phyloP scores from a whole-genome alignment of 2,888 invertebrate species.

The Chrysopilus asiliformis region DNA sequence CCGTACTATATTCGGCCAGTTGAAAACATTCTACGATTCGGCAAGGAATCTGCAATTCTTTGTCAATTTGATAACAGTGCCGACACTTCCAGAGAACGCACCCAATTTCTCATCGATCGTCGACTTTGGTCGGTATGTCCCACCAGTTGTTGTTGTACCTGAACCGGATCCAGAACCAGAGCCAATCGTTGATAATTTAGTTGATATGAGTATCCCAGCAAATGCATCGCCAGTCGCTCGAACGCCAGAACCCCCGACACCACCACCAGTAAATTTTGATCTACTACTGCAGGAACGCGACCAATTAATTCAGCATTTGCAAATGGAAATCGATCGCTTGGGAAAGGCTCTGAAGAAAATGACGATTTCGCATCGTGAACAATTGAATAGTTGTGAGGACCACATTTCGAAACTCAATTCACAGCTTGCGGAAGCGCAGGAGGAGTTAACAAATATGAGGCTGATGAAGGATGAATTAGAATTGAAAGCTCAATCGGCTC shows the following conservation, averaged over 20 bases:
- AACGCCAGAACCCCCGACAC: slow-evolving; percentile 34
- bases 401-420: slow-evolving; percentile 23
- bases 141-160: slow-evolving; percentile 81
- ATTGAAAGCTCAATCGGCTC: slow-evolving; percentile 28
- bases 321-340: slow-evolving; percentile 42
- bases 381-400: slow-evolving; percentile 20
- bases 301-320: slow-evolving; percentile 64
- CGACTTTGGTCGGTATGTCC: slow-evolving; percentile 84
- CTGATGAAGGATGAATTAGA: slow-evolving; percentile 30
- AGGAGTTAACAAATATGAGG: slow-evolving; percentile 25
- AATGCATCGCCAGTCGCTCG: slow-evolving; percentile 15
- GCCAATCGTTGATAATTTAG: slow-evolving; percentile 28
- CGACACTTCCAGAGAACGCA: slow-evolving; percentile 80
- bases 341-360: slow-evolving; percentile 15
- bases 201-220: slow-evolving; percentile 24
- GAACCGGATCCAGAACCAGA: slow-evolving; percentile 37
- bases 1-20: slow-evolving; percentile 70
- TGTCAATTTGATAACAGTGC: slow-evolving; percentile 86
- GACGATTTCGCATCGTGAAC: slow-evolving; percentile 15
- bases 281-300: slow-evolving; percentile 47
- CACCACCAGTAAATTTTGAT: slow-evolving; percentile 20
- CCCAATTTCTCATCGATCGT: slow-evolving; percentile 88
- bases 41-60: slow-evolving; percentile 94
- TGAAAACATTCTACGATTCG: slow-evolving; percentile 86
- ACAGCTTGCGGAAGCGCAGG: slow-evolving; percentile 24